Evolutionary conservation across 2,888 invertebrate species (phyloP), one percentile per base, ranked within the genome.

Genomic region (Tinea trinotella): DNA sequence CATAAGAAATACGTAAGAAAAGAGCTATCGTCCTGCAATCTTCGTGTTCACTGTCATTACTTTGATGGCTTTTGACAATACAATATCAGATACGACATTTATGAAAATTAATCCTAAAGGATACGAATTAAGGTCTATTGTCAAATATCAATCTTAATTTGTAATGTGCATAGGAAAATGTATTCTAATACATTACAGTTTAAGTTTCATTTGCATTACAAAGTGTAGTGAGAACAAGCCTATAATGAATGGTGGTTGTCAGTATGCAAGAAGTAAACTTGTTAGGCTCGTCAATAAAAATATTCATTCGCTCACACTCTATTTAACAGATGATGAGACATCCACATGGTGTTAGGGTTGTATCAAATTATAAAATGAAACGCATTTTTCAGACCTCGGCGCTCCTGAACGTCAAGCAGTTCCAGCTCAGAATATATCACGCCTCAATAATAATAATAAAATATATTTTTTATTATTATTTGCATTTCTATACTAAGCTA

Each of bases 261-360:
- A 52, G 19, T 3, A 52, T 24, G 52, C n/a, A 49, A 4, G 52
- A 15, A 52, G 73, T 64, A 71, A 74, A 77, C 75, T 71, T 64
- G 77, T 74, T 71, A 64, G 73, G 70, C 76, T 69, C 75, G 76
- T 82, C 81, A 78, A 82, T 83, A 82, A 85, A 84, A 82, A 84
- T 85, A 84, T 85, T 84, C 81, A 83, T 85, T 79, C 73, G 72
- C 75, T 80, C 71, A 76, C 77, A 80, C 81, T 82, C 79, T 82
- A 76, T 80, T 84, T 78, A 81, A 75, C 78, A 76, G 71, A 70
- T 74, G 75, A 78, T 76, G 76, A 71, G 76, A 79, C 76, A 76
- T 68, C 71, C 68, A 68, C 74, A 64, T 61, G 64, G 60, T 59
- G 64, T 61, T 59, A 82, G 67, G 82, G 82, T 68, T 74, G 77